Evolutionary conservation across 2,888 invertebrate genomes (phyloP).

Genomic region (Amiota mariae): DNA sequence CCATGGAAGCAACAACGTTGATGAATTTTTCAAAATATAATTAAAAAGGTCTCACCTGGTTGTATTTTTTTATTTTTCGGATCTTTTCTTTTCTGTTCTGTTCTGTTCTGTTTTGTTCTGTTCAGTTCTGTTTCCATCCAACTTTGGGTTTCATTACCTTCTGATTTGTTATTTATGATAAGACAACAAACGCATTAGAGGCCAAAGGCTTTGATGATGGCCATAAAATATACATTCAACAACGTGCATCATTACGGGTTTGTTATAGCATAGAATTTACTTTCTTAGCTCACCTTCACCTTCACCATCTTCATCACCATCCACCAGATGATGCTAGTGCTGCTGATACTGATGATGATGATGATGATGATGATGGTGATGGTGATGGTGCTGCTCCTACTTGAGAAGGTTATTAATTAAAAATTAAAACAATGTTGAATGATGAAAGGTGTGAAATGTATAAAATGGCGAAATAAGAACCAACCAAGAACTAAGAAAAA

Average conservation of each 20-base stretch:
- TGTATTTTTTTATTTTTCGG: conserved; percentile 49
- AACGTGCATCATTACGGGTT: background rate
- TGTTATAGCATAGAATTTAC: conserved; percentile 3
- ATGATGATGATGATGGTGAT: conserved; percentile 19
- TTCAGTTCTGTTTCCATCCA: conserved; percentile 24
- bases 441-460: conserved; percentile 60
- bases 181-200: conserved; percentile 67
- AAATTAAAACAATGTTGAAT: conserved; percentile 62
- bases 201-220: conserved; percentile 26
- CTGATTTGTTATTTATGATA: conserved; percentile 67
- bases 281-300: background rate
- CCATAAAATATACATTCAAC: conserved; percentile 5
- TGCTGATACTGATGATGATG: conserved; percentile 22
- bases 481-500: background rate
- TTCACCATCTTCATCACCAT: too few relatives aligned
- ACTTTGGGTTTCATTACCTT: conserved; percentile 35
- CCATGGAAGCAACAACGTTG: conserved; percentile 11
- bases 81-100: conserved; percentile 20
- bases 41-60: conserved; percentile 65
- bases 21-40: conserved; percentile 60
- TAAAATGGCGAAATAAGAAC: conserved; percentile 51
- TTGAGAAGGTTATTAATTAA: conserved; percentile 62
- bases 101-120: conserved; percentile 9
- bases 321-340: background rate
- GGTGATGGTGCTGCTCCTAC: conserved; percentile 37